Evolutionary conservation across 1,140 invertebrate genomes (phyloP).

Genomic region (Delia radicum): DNA sequence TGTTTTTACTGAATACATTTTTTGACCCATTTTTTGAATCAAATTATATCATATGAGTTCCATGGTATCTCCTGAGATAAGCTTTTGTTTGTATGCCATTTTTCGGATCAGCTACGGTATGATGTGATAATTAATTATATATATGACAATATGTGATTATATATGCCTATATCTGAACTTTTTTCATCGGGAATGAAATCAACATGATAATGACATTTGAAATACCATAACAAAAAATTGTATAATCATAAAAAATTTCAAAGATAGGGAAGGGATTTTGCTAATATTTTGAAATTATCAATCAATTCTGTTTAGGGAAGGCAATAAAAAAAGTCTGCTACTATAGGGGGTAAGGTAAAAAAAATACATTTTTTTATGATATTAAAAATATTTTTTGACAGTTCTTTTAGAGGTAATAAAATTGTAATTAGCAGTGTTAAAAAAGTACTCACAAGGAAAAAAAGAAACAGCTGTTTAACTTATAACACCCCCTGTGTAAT

Average conservation of each 20-base stretch:
- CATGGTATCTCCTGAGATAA: too few relatives aligned
- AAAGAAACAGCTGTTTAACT: not conserved
- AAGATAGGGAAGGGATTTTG: not conserved
- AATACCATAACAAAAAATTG: not conserved
- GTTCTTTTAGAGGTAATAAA: not conserved
- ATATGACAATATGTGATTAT: too few relatives aligned
- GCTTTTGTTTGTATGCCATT: too few relatives aligned
- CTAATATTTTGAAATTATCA: not conserved
- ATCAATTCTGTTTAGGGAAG: not conserved
- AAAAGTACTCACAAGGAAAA: not conserved
- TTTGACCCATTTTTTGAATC: too few relatives aligned
- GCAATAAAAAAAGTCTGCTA: too few relatives aligned
- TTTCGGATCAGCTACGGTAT: too few relatives aligned
- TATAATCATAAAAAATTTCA: not conserved
- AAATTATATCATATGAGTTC: too few relatives aligned
- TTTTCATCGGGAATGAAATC: too few relatives aligned
- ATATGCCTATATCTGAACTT: too few relatives aligned
- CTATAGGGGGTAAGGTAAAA: not conserved
- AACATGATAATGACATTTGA: not conserved
- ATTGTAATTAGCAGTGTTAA: not conserved
- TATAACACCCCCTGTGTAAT: not conserved
- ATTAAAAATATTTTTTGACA: not conserved
- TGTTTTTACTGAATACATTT: too few relatives aligned
- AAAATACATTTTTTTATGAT: not conserved
- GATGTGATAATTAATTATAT: too few relatives aligned